Evolutionary conservation across 2,113 vertebrate species (phyloP), one percentile per base, ranked within the genome.

Genomic region (Cacatua alba): DNA sequence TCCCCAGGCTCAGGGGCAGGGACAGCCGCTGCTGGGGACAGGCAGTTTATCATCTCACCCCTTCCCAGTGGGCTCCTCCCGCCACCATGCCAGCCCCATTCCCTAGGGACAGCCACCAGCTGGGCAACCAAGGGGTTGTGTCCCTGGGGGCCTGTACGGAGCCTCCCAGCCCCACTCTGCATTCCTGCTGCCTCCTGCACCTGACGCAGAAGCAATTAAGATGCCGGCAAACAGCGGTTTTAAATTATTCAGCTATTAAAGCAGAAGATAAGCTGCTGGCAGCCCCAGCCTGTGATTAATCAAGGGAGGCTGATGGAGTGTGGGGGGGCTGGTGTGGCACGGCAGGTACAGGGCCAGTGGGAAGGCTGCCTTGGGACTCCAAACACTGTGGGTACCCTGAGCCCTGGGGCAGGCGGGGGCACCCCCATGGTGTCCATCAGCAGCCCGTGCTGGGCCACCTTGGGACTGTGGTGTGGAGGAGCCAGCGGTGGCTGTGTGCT

Each of bases 191-290:
- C 97, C 97, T 88, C 35, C 63, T 17, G 31, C 88, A 96, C 96
- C 97, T 96, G 90, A 97, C 24, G 94, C 97, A 96, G 96, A 98
- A 97, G 98, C 97, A 98, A 98, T 98, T 98, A 98, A 98, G 97
- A 97, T 65, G 94, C 97, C 3, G 3, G 84, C 95, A 97, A 96
- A 94, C 89, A 96, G 96, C 86, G 24, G 76, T 93, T 94, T 97
- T 93, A 97, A 98, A 98, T 98, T 98, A 98, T 97, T 98, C 97
- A 96, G 97, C 97, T 97, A 98, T 98, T 98, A 98, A 98, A 95
- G 96, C 88, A 95, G 83, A 95, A 97, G 97, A 98, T 98, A 98
- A 98, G 97, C 98, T 98, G 96, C 91, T 15, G 70, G 97, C 97
- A 95, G 97, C 90, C 95, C 95, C 86, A 86, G 97, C 94, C 88